Conservation (phyloP, 2,113 vertebrate genomes). For the Hippocampus mohnikei region DNA sequence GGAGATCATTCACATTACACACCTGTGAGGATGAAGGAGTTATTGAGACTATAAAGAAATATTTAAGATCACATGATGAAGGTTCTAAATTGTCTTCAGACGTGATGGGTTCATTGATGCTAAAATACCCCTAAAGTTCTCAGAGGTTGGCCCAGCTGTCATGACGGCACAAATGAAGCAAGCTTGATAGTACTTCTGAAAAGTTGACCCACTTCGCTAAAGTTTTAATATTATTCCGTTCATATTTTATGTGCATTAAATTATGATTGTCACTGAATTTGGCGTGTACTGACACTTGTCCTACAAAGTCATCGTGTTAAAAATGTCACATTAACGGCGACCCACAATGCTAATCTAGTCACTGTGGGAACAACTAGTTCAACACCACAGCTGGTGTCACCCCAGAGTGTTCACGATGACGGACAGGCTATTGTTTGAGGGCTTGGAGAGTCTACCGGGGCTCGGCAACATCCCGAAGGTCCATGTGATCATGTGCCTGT, state of each 20-base stretch:
- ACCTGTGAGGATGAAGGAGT: no score
- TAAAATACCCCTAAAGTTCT: neutral
- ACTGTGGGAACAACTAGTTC: conserved; percentile 52
- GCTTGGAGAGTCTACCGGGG: conserved; percentile 43
- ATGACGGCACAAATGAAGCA: neutral
- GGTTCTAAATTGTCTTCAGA: neutral
- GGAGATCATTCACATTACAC: no score
- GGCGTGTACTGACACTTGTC: conserved; percentile 19
- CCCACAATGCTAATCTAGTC: conserved; percentile 63
- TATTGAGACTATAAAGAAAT: no score
- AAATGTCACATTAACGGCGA: conserved; percentile 38
- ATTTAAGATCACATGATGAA: neutral
- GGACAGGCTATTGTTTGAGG: conserved; percentile 33
- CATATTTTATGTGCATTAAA: conserved; percentile 11
- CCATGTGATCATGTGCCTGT: conserved; percentile 51
- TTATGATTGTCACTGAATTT: conserved; percentile 13
- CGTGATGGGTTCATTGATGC: neutral
- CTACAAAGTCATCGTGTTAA: conserved; percentile 32
- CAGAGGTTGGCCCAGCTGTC: neutral
- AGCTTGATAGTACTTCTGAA: neutral
- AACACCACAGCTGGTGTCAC: conserved; percentile 11
- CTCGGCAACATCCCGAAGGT: conserved; percentile 43
- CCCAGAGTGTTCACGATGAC: neutral
- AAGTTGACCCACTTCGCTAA: conserved; percentile 15
- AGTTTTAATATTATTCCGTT: conserved; percentile 3